phyloP scores from a whole-genome alignment of 2,888 invertebrate species.

The Chloroclystis v-ata region DNA sequence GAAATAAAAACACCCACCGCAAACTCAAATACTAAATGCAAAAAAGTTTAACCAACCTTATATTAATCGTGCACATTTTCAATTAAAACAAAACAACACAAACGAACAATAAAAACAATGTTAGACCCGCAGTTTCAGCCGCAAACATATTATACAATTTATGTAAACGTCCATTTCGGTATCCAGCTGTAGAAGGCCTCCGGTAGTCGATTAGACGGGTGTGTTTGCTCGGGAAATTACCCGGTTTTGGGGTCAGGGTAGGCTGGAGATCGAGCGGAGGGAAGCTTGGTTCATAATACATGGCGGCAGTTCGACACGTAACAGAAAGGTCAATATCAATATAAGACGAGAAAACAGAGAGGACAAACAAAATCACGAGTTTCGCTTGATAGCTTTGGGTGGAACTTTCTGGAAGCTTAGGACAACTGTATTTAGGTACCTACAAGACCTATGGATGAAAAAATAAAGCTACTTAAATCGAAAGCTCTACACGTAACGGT shows the following conservation, averaged over 20 bases:
- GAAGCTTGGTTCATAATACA: constrained; percentile 31
- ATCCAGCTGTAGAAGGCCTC: constrained; percentile 34
- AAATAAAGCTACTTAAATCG: too few relatives aligned
- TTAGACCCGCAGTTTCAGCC: constrained; percentile 40
- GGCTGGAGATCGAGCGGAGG: constrained; percentile 40
- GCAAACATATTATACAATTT: constrained; percentile 44
- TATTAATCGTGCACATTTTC: constrained; percentile 11
- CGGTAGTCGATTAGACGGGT: constrained; percentile 29
- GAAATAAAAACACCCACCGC: not conserved
- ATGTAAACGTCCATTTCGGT: constrained; percentile 40
- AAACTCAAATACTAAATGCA: not conserved
- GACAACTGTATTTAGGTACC: too few relatives aligned
- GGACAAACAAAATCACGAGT: not conserved
- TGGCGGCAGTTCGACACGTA: constrained; percentile 19
- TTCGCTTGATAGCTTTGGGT: not conserved
- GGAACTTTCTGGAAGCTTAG: not conserved
- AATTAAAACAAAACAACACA: constrained; percentile 43
- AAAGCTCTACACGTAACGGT: too few relatives aligned
- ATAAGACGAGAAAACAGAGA: constrained; percentile 9
- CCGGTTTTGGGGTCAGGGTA: constrained; percentile 30
- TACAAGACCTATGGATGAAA: too few relatives aligned
- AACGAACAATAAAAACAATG: constrained; percentile 43
- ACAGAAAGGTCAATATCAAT: constrained; percentile 9
- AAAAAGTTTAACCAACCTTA: constrained; percentile 1
- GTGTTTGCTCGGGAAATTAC: constrained; percentile 20